phyloP scores from a whole-genome alignment of 2,113 vertebrate genomes.

The Atrichornis clamosus region DNA sequence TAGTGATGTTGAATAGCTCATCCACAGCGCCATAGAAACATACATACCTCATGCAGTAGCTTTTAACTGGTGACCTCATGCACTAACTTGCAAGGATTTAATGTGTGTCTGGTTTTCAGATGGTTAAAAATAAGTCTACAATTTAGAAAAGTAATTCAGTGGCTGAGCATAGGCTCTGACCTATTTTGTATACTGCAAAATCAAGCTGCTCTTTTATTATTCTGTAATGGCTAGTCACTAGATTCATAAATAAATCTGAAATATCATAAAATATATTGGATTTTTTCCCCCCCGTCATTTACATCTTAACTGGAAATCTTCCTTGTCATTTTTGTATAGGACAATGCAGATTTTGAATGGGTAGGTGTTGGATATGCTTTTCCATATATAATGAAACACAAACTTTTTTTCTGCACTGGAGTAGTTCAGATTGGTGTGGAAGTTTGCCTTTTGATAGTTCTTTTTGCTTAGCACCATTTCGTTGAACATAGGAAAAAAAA shows the following conservation, averaged over 20 bases:
- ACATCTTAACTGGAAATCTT: neutral
- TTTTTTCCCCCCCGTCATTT: neutral
- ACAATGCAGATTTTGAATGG: neutral
- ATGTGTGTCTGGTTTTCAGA: neutral
- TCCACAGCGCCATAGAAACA: neutral
- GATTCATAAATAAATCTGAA: neutral
- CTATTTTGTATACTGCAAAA: neutral
- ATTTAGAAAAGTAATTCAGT: neutral
- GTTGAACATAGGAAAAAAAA: neutral
- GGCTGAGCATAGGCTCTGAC: neutral
- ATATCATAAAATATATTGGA: neutral
- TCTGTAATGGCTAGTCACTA: neutral
- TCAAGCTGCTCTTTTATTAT: neutral
- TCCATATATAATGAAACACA: neutral
- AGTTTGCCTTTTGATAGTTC: neutral
- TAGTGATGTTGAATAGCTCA: neutral
- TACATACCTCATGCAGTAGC: neutral
- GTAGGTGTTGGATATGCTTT: neutral
- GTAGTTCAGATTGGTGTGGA: neutral
- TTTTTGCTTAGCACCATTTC: neutral
- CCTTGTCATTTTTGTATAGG: neutral
- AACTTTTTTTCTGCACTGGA: neutral
- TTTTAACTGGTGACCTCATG: neutral
- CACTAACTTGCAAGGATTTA: neutral
- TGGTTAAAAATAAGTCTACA: neutral